Conservation (phyloP, 2,113 vertebrate species). For the Dissostichus mawsoni region DNA sequence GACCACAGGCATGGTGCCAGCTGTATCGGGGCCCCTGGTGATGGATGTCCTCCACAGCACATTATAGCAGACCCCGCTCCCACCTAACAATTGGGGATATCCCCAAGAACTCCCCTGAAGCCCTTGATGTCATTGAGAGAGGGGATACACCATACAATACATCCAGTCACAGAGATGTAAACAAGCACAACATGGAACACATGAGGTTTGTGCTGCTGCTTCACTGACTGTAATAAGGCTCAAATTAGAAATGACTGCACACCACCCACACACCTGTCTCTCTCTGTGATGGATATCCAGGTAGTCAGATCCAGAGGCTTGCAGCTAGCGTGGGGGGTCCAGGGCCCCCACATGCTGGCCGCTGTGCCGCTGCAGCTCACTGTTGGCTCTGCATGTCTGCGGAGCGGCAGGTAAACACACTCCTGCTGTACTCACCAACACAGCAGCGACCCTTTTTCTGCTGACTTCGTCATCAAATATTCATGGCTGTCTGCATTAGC, state of each 20-base stretch:
- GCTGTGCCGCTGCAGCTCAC: not conserved
- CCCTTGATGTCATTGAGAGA: slow-evolving; percentile 64
- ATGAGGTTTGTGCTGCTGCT: slow-evolving; percentile 15
- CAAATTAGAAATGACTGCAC: slow-evolving; percentile 66
- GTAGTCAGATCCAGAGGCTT: slow-evolving; percentile 61
- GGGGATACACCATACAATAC: slow-evolving; percentile 27
- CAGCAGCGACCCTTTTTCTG: slow-evolving; percentile 51
- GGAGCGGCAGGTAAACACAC: slow-evolving; percentile 51
- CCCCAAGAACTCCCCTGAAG: slow-evolving; percentile 60
- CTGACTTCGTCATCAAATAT: slow-evolving; percentile 78
- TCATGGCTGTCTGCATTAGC: slow-evolving; percentile 82
- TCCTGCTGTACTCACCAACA: slow-evolving; percentile 39
- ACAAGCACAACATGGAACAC: not conserved
- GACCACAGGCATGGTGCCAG: slow-evolving; percentile 51
- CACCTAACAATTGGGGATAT: slow-evolving; percentile 52
- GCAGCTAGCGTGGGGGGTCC: slow-evolving; percentile 44
- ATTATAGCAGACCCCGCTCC: slow-evolving; percentile 32
- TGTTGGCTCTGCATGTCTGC: slow-evolving; percentile 20
- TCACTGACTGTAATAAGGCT: slow-evolving; percentile 24
- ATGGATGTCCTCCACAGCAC: slow-evolving; percentile 69
- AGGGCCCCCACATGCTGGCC: slow-evolving; percentile 26
- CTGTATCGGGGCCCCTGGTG: slow-evolving; percentile 58
- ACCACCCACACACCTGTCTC: slow-evolving; percentile 70
- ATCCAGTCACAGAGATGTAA: slow-evolving; percentile 26
- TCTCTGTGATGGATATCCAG: slow-evolving; percentile 68